A percentile compares a stretch with the other conserved stretches of the same genome.
Conservation (phyloP, 2,113 vertebrate species). For the Calidris pugnax region DNA sequence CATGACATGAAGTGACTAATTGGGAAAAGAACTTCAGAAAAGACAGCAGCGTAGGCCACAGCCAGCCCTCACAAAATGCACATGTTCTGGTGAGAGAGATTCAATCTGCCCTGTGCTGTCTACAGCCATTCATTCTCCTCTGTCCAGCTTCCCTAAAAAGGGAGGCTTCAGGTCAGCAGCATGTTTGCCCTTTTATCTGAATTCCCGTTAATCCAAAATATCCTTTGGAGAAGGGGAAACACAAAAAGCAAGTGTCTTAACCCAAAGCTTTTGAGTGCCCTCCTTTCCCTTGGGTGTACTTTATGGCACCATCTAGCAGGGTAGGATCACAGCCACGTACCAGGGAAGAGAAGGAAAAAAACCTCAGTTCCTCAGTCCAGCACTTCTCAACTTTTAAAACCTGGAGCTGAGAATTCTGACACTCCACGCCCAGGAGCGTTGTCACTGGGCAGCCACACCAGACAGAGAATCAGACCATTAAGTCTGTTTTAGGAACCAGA, state of each 20-base stretch:
- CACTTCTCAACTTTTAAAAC: not conserved
- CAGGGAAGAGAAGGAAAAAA: not conserved
- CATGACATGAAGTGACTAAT: too few species aligned
- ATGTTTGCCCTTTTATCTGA: not conserved
- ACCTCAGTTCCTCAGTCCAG: not conserved
- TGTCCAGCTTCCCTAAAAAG: not conserved
- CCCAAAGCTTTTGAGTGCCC: not conserved
- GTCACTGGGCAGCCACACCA: not conserved
- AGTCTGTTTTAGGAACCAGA: not conserved
- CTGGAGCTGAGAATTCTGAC: not conserved
- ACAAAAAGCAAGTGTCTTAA: not conserved
- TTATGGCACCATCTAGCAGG: not conserved
- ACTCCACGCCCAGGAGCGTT: not conserved
- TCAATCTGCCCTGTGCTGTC: not conserved
- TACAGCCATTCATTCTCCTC: not conserved
- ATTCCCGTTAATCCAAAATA: not conserved
- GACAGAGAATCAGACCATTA: not conserved
- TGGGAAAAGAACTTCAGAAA: not conserved
- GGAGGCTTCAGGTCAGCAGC: not conserved
- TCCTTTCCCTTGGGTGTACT: not conserved
- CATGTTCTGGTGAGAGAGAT: not conserved
- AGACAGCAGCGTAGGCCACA: accelerated
- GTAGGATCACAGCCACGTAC: accelerated
- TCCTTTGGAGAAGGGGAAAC: not conserved
- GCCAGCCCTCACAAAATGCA: accelerated